Evolutionary conservation across 2,113 vertebrate genomes (phyloP).

Genomic region (Scortum barcoo): DNA sequence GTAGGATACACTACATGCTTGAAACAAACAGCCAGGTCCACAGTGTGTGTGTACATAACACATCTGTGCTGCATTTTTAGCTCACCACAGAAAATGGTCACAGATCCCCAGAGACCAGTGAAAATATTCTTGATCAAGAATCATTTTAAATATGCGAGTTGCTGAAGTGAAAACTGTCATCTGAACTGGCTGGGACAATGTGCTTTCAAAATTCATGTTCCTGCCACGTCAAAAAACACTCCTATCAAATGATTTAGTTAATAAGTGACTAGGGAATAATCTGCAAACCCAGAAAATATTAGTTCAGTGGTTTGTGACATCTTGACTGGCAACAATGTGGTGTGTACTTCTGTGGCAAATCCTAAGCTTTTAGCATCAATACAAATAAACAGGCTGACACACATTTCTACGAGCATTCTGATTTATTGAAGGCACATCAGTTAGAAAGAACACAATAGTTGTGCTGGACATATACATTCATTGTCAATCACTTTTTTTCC

Average conservation of each 20-base stretch:
- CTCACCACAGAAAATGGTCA: background rate
- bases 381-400: background rate
- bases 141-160: background rate
- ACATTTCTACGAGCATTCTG: slow-evolving; percentile 46
- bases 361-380: background rate
- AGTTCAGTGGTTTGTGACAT: background rate
- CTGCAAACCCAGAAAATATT: background rate
- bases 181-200: background rate
- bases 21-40: background rate
- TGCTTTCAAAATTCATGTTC: no score
- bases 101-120: background rate
- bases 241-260: background rate
- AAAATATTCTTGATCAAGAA: background rate
- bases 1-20: background rate
- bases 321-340: background rate
- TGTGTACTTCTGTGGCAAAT: background rate
- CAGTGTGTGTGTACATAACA: background rate
- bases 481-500: slow-evolving; percentile 48
- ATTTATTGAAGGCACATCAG: slow-evolving; percentile 82
- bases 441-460: slow-evolving; percentile 66
- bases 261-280: background rate
- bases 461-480: slow-evolving; percentile 74
- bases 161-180: background rate
- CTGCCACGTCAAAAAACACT: background rate
- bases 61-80: background rate